Base-by-base conservation (phyloP, 2,888 invertebrate species). In the Mamestra brassicae region DNA sequence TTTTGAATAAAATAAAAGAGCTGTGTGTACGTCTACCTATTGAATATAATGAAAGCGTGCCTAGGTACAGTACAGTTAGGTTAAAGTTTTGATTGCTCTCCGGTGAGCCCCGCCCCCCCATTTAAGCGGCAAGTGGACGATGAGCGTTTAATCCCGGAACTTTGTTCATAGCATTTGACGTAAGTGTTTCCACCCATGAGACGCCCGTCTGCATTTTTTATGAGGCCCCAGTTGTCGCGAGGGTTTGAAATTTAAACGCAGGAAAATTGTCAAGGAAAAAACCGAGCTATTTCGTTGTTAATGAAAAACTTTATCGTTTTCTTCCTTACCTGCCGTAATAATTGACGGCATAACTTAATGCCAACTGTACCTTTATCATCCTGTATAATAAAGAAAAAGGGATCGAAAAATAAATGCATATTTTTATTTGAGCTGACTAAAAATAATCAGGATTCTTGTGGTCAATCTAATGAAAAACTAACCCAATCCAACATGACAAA, bases 31-130 rank as follows among this genome's bases (percentile, higher is more conserved):
- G 42, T 34, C 34, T 55, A 45, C 42, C 60, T 57, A 66, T 68
- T 68, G 17, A 70, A 74, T 57, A 62, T 57, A n/a, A 77, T 61
- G 57, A 79, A 68, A 74, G 64, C 50, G 55, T 74, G 65, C 50
- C 72, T 79, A 80, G 75, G 67, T 73, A 70, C 63, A 73, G 74
- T 75, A 76, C 71, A 80, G 83, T 85, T 55, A 72, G 70, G 85
- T 81, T 77, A 76, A 91, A 93, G 88, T 93, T 92, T 90, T 88
- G 89, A 92, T 92, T 90, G 90, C 86, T 88, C 88, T 85, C 74
- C 83, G 71, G 85, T 78, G 75, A 69, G 68, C 77, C 68, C 38
- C 71, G 67, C 65, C 45, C 74, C 78, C 50, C 67, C 75, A 58
- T 67, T 76, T 64, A 70, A 84, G 80, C 68, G 66, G 54, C 38